Conservation (phyloP, 2,113 vertebrate genomes). For the Pica pica region DNA sequence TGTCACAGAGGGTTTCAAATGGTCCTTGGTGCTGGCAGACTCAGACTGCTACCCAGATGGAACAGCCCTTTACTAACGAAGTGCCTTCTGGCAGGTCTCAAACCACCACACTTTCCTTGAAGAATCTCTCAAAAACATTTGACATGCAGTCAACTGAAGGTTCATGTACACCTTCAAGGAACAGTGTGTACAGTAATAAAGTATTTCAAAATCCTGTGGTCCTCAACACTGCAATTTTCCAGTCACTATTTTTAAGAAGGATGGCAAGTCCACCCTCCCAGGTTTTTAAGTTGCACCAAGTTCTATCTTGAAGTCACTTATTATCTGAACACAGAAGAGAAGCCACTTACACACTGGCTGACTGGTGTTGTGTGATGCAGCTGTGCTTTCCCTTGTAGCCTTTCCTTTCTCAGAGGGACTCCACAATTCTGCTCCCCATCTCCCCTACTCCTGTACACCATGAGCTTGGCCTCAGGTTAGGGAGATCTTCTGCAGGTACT, state of each 20-base stretch:
- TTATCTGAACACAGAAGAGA: not conserved
- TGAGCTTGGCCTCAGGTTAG: not conserved
- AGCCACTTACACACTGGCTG: not conserved
- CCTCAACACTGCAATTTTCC: not conserved
- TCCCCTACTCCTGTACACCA: not conserved
- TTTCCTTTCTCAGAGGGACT: not conserved
- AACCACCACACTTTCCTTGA: not conserved
- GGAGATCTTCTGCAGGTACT: not conserved
- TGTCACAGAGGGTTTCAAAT: not conserved
- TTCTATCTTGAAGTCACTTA: not conserved
- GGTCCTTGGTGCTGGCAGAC: not conserved
- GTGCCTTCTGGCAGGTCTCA: not conserved
- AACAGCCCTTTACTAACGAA: not conserved
- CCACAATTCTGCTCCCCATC: not conserved
- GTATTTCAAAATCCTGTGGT: not conserved
- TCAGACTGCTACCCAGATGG: not conserved
- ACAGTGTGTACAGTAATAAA: not conserved
- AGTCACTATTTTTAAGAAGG: not conserved
- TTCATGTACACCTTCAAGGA: not conserved
- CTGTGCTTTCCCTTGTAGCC: not conserved
- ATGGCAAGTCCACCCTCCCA: not conserved
- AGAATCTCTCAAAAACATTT: not conserved
- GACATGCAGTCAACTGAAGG: not conserved
- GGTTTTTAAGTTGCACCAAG: not conserved
- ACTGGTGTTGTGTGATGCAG: not conserved